Base-by-base conservation (phyloP, 2,888 invertebrate species). In the Callosobruchus maculatus region DNA sequence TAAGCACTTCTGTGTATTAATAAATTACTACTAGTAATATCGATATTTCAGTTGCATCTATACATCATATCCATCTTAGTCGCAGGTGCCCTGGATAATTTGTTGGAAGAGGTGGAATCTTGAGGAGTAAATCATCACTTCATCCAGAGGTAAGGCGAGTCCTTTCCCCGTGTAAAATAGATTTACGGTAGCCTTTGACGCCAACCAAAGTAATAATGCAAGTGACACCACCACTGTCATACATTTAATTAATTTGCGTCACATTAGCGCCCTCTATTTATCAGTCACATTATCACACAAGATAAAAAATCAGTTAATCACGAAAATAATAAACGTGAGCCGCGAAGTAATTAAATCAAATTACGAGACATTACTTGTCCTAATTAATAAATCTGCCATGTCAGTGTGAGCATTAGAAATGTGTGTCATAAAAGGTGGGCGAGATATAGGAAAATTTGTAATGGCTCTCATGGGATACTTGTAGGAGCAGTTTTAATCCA, bases 331-430 rank as follows among this genome's bases (percentile, higher is more conserved):
- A 73, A 74, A 70, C 75, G 67, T 74, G 72, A 74, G 75, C 74
- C 73, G 67, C 21, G 70, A 78, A 49, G 9, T 80, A 80, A 81
- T 81, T 81, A 82, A 81, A 82, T 82, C 82, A 80, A 75, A 78
- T 78, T 76, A 77, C 73, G 72, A 71, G 69, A 75, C 76, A 78
- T 76, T 78, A 77, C 78, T 80, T 77, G 80, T 80, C 78, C 81
- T 82, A 81, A 82, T 82, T 82, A 82, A 82, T 82, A 82, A 81
- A 81, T 81, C 80, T 77, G 49, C 49, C 49, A 49, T 49, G 49
- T 18, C 49, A 49, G 49, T 13, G 5, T 1, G 7, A 49, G 49
- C 49, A 49, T 49, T 26, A 49, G 18, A 49, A 49, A 49, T 49
- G 13, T 49, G 13, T 49, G 18, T 49, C 4, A 18, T 5, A 49